These are phyloP conservation scores for Andrena camellia DNA, from an alignment of 2,888 invertebrate species.

Conservation along the genomic window DNA sequence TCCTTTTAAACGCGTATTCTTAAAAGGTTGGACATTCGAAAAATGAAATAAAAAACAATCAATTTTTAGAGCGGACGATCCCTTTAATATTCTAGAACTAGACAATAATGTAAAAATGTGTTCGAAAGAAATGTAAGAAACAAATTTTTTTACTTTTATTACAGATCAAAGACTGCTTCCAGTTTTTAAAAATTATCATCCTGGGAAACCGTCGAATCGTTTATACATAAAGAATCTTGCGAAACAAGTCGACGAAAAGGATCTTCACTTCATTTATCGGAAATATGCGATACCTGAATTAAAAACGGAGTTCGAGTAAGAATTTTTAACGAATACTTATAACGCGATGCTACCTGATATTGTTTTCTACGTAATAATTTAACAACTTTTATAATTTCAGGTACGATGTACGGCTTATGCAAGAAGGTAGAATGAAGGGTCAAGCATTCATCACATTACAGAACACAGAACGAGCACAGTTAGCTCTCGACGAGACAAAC, in stretches of 20 bases:
- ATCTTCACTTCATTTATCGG: conserved; percentile 91
- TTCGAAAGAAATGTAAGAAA: conserved; percentile 5
- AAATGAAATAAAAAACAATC: no score
- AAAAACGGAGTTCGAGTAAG: conserved; percentile 78
- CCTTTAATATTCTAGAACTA: not conserved
- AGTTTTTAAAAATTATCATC: conserved; percentile 94
- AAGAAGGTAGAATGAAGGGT: conserved; percentile 98
- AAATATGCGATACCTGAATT: conserved; percentile 87
- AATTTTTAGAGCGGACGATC: no score
- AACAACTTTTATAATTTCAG: conserved; percentile 78
- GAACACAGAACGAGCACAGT: conserved; percentile 89
- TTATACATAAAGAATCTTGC: conserved; percentile 97
- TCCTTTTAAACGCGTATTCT: no score
- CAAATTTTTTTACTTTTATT: conserved; percentile 57
- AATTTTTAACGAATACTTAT: not conserved
- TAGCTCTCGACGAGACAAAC: conserved; percentile 94
- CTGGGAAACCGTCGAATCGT: conserved; percentile 92
- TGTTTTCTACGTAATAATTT: not conserved
- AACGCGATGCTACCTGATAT: not conserved
- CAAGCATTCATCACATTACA: conserved; percentile 97
- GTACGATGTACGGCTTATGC: conserved; percentile 93
- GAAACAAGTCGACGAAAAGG: conserved; percentile 91
- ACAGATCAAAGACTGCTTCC: conserved; percentile 90
- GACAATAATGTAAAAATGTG: not conserved
- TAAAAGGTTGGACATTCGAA: no score